phyloP scores from a whole-genome alignment of 2,797 vertebrate species.

The Enteromius argenteus region DNA sequence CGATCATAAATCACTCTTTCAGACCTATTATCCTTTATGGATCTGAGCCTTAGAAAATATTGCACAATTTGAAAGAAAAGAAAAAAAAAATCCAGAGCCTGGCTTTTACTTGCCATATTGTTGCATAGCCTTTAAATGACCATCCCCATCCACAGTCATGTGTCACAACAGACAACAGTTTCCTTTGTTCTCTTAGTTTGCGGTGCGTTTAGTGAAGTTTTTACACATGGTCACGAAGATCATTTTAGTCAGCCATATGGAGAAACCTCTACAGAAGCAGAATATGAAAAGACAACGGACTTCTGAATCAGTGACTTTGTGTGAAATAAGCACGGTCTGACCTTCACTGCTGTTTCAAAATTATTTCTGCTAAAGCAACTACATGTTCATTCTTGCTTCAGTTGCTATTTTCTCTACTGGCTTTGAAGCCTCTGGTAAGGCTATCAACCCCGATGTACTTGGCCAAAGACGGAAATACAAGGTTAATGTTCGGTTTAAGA shows the following conservation, averaged over 20 bases:
- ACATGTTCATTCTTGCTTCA: neutral
- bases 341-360: neutral
- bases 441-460: constrained; percentile 19
- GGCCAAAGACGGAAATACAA: constrained; percentile 14
- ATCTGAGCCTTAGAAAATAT: constrained; percentile 57
- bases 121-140: constrained; percentile 61
- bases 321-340: constrained; percentile 9
- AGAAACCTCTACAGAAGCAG: constrained; percentile 14
- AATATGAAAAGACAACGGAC: constrained; percentile 14
- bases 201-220: neutral
- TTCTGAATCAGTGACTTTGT: neutral
- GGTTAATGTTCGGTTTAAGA: constrained; percentile 42
- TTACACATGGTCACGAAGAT: neutral
- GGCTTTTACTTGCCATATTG: constrained; percentile 30
- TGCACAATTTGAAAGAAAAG: constrained; percentile 57
- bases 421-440: constrained; percentile 41
- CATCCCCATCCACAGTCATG: constrained; percentile 22
- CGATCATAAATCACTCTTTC: constrained; percentile 48
- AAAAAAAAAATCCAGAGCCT: constrained; percentile 36
- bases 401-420: neutral
- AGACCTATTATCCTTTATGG: constrained; percentile 37
- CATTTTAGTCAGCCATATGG: neutral
- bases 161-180: neutral
- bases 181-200: constrained; percentile 23
- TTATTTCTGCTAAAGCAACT: neutral